Evolutionary conservation across 2,113 vertebrate genomes (phyloP).

Genomic region (Pygoscelis antarcticus): DNA sequence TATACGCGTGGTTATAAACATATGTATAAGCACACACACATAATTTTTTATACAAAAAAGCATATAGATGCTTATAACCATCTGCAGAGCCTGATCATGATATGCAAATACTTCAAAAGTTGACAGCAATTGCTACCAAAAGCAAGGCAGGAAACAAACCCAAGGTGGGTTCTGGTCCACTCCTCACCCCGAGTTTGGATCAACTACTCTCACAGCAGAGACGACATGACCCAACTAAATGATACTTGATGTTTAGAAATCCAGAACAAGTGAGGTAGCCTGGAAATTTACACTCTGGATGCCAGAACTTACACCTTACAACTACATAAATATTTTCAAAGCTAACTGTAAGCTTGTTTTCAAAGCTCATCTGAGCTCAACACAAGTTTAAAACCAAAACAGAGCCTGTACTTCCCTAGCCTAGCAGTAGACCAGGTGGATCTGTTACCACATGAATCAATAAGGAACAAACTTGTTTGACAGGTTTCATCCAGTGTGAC

Average conservation of each 20-base stretch:
- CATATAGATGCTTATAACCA: not conserved
- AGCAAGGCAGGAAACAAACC: not conserved
- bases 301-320: not conserved
- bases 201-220: not conserved
- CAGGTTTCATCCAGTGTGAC: not conserved
- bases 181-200: not conserved
- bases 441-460: not conserved
- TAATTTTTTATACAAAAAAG: not conserved
- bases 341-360: not conserved
- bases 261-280: not conserved
- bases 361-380: not conserved
- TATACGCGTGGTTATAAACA: fast-evolving
- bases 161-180: not conserved
- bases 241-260: not conserved
- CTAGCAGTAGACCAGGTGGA: fast-evolving
- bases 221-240: not conserved
- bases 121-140: not conserved
- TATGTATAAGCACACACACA: not conserved
- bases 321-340: not conserved
- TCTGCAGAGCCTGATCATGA: not conserved
- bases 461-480: not conserved
- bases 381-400: not conserved
- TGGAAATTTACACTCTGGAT: not conserved
- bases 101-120: not conserved
- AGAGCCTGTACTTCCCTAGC: not conserved